Base-by-base conservation (phyloP, 2,888 invertebrate genomes). In the Eurytoma californica region DNA sequence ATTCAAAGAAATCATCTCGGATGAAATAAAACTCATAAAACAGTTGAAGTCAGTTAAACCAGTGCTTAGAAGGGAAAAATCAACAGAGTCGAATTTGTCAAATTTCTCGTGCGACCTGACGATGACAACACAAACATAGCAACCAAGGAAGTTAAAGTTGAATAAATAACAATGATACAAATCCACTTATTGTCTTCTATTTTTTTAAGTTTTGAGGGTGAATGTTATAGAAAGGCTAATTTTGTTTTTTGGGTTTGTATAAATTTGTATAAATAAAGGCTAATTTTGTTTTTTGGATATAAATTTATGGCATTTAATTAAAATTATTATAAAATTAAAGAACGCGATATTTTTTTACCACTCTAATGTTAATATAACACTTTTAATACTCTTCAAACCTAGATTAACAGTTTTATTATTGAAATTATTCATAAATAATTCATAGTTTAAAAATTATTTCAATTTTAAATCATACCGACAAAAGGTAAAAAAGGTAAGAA, bases 21-120 rank as follows among this genome's bases (percentile, higher is more conserved):
- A 93, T 20, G 96, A 96, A 89, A 86, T 96, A 63, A 93, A 92
- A 84, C 95, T 96, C 86, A 92, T 95, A 61, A 87, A 94, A 0
- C 93, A 93, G 86, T 93, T 94, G 67, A 80, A 82, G 47, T 16
- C 78, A 2, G 92, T 93, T 0, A 95, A 95, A 84, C 94, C 94
- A 5, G 81, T 75, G n/a, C 47, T 78, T 2, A 80, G 24, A 14
- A 72, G 51, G 57, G 61, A 70, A 3, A 77, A 55, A 28, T 80
- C 80, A 2, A 20, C 30, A 0, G 77, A 80, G 0, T 80, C 74
- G 16, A 75, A 70, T 53, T 20, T 57, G 39, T 77, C 82, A 0
- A 60, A 77, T 3, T 63, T 24, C 9, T 79, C 81, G 9, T 77
- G 72, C 47, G 60, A 78, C 51, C 73, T 30, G 3, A 81, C 79